Base-by-base conservation (phyloP, 2,888 invertebrate genomes). In the Hypolimnas misippus region DNA sequence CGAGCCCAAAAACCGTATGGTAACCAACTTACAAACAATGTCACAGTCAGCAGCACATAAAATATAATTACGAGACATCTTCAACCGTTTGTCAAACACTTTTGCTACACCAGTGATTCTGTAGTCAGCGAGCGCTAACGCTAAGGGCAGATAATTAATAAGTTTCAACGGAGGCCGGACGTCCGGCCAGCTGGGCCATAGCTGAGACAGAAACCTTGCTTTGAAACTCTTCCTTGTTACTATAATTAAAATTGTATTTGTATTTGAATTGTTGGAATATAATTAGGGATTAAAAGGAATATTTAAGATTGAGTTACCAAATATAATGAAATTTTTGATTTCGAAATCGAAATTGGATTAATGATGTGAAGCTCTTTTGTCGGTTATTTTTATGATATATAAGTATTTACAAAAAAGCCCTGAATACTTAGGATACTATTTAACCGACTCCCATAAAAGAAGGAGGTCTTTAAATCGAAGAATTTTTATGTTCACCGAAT, bases 101-200 rank as follows among this genome's bases (percentile, higher is more conserved):
- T 49, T 49, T 29, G 29, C 25, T 21, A 25, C 49, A 29, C 19
- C 49, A 49, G 49, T 19, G 49, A 49, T 29, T 49, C 49, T 31
- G 16, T 10, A 51, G 31, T n/a, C 51, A 33, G 12, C 29, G 44
- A 46, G 53, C 53, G 44, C 46, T 19, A 59, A 21, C 38, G 17
- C 60, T 55, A 40, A 60, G 38, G 57, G 38, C 60, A 40, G 75
- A 78, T 88, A 89, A 88, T 89, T 89, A 89, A 86, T 87, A 89
- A 90, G 88, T 89, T 89, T 84, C 76, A 76, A 77, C 84, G 87
- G 54, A 52, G 44, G 21, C 54, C 60, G 60, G 86, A 87, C 74
- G 74, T 86, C 86, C 87, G 84, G 62, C 42, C 62, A 62, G 62
- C 65, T 65, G 62, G 60, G 29, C 49, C 51, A 33, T 33, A 35